A percentile compares a stretch with the other conserved stretches of the same genome.
Evolutionary conservation across 53 echinoderm and acorn worm species (phyloP).

Genomic region (Zoroaster sp.): DNA sequence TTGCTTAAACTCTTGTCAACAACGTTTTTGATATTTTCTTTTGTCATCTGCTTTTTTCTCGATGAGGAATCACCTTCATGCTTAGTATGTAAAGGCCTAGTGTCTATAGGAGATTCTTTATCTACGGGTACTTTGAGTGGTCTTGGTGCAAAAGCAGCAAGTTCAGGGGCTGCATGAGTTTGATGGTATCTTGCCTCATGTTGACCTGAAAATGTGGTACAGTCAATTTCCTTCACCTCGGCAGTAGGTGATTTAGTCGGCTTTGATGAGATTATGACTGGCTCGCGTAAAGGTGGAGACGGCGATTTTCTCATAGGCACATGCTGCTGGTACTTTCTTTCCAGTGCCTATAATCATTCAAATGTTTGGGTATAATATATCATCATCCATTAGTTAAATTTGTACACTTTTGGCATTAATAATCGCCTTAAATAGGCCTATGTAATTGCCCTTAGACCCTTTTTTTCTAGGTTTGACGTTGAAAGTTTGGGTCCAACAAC

Average conservation of each 20-base stretch:
- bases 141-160: not conserved
- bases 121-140: constrained; percentile 15
- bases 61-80: not conserved
- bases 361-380: not conserved
- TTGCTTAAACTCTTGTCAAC: constrained; percentile 22
- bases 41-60: not conserved
- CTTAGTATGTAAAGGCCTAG: not conserved
- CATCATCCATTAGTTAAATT: not conserved
- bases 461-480: no score
- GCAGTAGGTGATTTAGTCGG: not conserved
- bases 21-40: not conserved
- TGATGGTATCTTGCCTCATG: not conserved
- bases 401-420: no score
- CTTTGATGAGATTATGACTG: not conserved
- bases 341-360: constrained; percentile 1
- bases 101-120: not conserved
- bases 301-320: not conserved
- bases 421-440: no score
- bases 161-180: not conserved
- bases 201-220: no score
- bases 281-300: not conserved
- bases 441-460: no score
- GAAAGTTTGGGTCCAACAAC: no score
- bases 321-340: not conserved
- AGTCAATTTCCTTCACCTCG: no score